These are phyloP conservation scores for Heliconius hermathena DNA, from an alignment of 1,140 invertebrate genomes.

Conservation along the genomic window DNA sequence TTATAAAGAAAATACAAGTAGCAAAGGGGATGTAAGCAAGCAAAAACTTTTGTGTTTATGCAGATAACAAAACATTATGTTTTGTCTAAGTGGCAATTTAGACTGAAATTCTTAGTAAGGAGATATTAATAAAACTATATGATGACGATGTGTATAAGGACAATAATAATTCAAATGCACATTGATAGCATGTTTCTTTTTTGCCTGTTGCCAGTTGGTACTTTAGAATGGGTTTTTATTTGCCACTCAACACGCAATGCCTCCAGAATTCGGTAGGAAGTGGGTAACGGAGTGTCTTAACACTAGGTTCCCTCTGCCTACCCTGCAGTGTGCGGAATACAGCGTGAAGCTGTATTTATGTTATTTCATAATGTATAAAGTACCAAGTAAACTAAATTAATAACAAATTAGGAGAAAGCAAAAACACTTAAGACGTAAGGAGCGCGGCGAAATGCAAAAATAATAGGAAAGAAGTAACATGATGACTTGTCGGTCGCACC, in stretches of 20 bases:
- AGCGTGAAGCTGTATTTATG: neutral
- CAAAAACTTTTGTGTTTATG: conserved; percentile 66
- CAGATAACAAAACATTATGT: conserved; percentile 40
- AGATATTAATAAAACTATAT: neutral
- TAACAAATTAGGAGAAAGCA: conserved; percentile 17
- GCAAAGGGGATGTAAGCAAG: conserved; percentile 68
- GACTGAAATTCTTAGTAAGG: neutral
- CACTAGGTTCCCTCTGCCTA: no score
- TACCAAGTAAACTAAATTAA: conserved; percentile 5
- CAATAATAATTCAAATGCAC: neutral
- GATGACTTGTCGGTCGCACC: conserved; percentile 76
- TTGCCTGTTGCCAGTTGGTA: neutral
- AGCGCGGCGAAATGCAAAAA: conserved; percentile 59
- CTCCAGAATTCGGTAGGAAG: no score
- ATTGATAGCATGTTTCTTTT: neutral
- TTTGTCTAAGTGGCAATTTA: conserved; percentile 31
- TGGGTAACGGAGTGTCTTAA: no score
- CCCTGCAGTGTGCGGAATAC: no score
- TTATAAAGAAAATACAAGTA: conserved; percentile 80
- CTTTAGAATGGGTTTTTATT: neutral
- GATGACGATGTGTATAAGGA: neutral
- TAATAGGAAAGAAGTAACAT: conserved; percentile 77
- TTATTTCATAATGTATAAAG: neutral
- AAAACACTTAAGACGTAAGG: conserved; percentile 55
- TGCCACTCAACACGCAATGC: no score